Base-by-base conservation (phyloP, 2,797 vertebrate species). In the Pangasius sanitwongsei region DNA sequence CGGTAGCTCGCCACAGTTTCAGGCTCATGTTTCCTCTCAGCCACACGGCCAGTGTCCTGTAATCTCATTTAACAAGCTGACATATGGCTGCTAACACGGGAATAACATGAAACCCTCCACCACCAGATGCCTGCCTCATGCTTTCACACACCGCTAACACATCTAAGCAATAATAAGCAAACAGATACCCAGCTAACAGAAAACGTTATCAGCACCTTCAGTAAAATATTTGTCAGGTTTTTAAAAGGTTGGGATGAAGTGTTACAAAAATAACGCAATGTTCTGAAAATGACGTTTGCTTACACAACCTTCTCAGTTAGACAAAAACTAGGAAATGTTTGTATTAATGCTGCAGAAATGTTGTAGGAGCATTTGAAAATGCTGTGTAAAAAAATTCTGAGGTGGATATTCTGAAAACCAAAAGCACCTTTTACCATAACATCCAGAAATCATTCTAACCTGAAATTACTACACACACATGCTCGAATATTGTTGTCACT, bases 61-160 rank as follows among this genome's bases (percentile, higher is more conserved):
- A 91, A 92, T 92, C 89, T 92, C 90, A 87, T 92, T 92, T 91
- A 92, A 92, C 91, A 90, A 92, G 90, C 89, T 91, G 90, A 89
- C 90, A 92, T 92, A 89, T 90, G 91, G 90, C 89, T 88, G 88
- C 88, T 88, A 91, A 91, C 87, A 92, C 86, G 57, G 87, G 87
- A 75, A 89, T 89, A 89, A 88, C 83, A 87, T 87, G 90, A 91
- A 91, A 92, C 89, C 86, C 55, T 87, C 86, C 84, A 88, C 81
- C 89, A 65, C 70, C 80, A 23, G 69, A 89, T 89, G 88, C 87
- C 86, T 74, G 57, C 78, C 81, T 83, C 87, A 89, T 86, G 74
- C 83, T 92, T 89, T 89, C 86, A 87, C 83, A 88, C 72, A 84
- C 89, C 67, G 53, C 48, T 74, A 86, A 86, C 74, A 53, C 74